A percentile compares a stretch with the other conserved stretches of the same genome.
Conservation (phyloP, 1,140 invertebrate species). For the Drosophila saltans region DNA sequence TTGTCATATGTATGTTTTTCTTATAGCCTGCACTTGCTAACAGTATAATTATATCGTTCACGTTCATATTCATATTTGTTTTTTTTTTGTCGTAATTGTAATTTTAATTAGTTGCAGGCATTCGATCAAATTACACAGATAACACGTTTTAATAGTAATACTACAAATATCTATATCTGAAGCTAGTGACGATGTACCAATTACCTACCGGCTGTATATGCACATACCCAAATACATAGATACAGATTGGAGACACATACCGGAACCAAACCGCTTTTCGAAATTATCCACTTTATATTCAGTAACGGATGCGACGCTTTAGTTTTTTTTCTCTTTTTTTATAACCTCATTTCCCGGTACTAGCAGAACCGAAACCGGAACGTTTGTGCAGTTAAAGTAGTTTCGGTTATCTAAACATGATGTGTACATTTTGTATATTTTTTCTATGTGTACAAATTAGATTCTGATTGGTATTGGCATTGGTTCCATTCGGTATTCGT, state of each 20-base stretch:
- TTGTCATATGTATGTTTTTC: conserved; percentile 19
- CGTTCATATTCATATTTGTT: conserved; percentile 11
- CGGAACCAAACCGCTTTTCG: conserved; percentile 8
- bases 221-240: conserved; percentile 10
- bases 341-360: not conserved
- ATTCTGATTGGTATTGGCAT: conserved; percentile 4
- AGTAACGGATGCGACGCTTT: not conserved
- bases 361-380: not conserved
- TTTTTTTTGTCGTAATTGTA: conserved; percentile 12
- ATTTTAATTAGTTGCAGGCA: conserved; percentile 33
- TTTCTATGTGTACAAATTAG: conserved; percentile 17
- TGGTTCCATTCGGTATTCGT: conserved; percentile 1
- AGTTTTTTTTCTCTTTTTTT: not conserved
- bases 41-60: conserved; percentile 18
- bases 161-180: conserved; percentile 30
- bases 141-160: conserved; percentile 38
- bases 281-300: not conserved
- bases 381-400: not conserved
- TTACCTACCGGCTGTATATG: conserved; percentile 18
- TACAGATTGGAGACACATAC: conserved; percentile 13
- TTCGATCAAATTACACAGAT: conserved; percentile 32
- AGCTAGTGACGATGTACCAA: conserved; percentile 18
- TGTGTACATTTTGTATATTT: not conserved
- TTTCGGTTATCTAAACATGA: conserved; percentile 2
- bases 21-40: conserved; percentile 14